Base-by-base conservation (phyloP, 1,140 invertebrate species). In the Zophobas atratus region DNA sequence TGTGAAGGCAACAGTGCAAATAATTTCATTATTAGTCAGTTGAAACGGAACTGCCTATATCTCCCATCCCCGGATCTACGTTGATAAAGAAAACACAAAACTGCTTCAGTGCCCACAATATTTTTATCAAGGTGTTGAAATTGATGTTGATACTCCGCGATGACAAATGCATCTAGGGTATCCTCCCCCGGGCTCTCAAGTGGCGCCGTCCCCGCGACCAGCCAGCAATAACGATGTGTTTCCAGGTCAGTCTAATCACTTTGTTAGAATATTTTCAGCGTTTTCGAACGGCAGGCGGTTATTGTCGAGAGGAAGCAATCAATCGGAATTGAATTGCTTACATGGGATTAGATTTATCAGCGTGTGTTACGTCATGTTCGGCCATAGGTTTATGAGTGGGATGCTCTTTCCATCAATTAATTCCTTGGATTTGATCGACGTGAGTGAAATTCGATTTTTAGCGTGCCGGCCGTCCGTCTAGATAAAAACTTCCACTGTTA, bases 331-430 rank as follows among this genome's bases (percentile, higher is more conserved):
- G 36, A 55, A 75, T 49, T 84, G 81, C 77, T 79, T 84, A 32
- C 79, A 84, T 49, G 82, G 81, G 38, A 80, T 84, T 6, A 70
- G 81, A 51, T 79, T 82, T 75, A 60, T 84, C 8, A 84, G 81
- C 60, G 81, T 78, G 55, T 79, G 77, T 70, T 84, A 84, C 70
- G 81, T 84, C 5, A 80, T 82, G 55, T 77, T 82, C 38, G 82
- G 81, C 6, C 81, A 84, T 55, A 77, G 79, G 75, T 82, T 78
- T 48, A 70, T 84, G 32, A 81, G 79, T 71, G 78, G 77, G 57
- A 80, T 84, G 77, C 78, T 83, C 74, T 82, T 81, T 74, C 83
- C 83, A 49, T 75, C 80, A 43, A 77, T 82, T 38, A 84, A 84
- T 63, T 79, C 80, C 36, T 73, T 84, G n/a, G 78, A 82, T 48